Base-by-base conservation (phyloP, 1,140 invertebrate species). In the Drosophila nigromelanica region DNA sequence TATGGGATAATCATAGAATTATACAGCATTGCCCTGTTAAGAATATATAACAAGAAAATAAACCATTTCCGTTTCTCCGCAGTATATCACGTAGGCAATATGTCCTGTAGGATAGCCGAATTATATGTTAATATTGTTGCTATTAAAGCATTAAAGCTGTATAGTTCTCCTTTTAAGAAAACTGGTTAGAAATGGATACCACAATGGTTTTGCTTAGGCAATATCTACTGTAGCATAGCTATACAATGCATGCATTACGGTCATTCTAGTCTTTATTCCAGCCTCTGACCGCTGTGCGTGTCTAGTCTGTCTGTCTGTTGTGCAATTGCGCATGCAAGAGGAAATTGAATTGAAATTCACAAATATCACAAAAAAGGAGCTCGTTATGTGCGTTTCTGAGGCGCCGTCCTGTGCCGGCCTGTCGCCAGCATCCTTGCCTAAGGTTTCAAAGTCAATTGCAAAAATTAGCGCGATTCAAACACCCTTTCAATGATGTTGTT, bases 321-420 rank as follows among this genome's bases (percentile, higher is more conserved):
- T 60, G 63, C 68, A 76, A 83, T 83, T 83, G 76, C 76, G 66
- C 76, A 72, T 78, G 67, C 77, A 74, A 50, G 55, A 79, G 81
- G 81, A 90, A 86, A 90, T 90, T 82, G 81, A 82, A 86, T 90
- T 90, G 74, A 86, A 90, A 90, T 90, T 66, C 86, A 71, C 66
- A 76, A 78, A 80, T 73, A 69, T 70, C 43, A 69, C 79, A 73
- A 80, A 90, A 82, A 90, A 86, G 87, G 78, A 82, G 86, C 81
- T 90, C 87, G 87, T 90, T 90, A 90, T 85, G 67, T 79, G 80
- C 75, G 75, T 74, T 76, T 64, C 60, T 52, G 40, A 54, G 64
- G 63, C 71, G 72, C 76, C 73, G 55, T 73, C 14, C 62, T 21
- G 7, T 15, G 8, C 10, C 5, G 15, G 54, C 39, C 35, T 52